Evolutionary conservation across 2,888 invertebrate genomes (phyloP), one percentile per base, ranked within the genome.

Genomic region (Caenorhabditis uteleia): DNA sequence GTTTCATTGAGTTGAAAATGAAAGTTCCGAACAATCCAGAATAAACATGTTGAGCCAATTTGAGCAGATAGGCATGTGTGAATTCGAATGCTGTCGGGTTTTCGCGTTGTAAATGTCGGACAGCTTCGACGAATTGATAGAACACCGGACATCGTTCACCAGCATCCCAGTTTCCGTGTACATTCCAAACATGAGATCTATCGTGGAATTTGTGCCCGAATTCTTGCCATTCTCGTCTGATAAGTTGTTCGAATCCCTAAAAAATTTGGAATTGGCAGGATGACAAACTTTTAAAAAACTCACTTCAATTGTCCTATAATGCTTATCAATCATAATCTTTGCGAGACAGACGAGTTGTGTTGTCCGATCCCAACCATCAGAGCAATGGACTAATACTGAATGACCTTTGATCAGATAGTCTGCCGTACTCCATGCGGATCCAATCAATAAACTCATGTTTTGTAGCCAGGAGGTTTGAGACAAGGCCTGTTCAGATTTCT

Each of bases 161-260:
- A n/a, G 89, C 87, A 82, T 95, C 94, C 70, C 56, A 59, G 8
- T 58, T 60, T 8, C 26, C 49, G 25, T 26, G 12, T n/a, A 42
- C 12, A 27, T 10, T 36, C 29, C 33, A 12, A 7, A 33, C 5
- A 14, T 12, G n/a, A 16, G 4, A 93, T 47, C 97, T 89, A 85
- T 97, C 95, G 6, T 91, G 91, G 86, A 97, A 97, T 86, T 97
- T 97, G 87, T 98, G 97, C 0, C 97, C 97, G 86, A 92, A 98
- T 83, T 92, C 93, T 34, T 97, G 86, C 97, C 97, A 98, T 84
- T 98, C 97, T 59, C 93, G 88, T 85, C 95, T 93, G 54, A 95
- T 90, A 55, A 98, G 87, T 48, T 91, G 88, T 82, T 92, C 91
- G 86, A 97, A 97, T 65, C 95, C 95, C 60, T 91, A 36, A 20